phyloP scores from a whole-genome alignment of 2,113 vertebrate species.

The Poeciliopsis prolifica region DNA sequence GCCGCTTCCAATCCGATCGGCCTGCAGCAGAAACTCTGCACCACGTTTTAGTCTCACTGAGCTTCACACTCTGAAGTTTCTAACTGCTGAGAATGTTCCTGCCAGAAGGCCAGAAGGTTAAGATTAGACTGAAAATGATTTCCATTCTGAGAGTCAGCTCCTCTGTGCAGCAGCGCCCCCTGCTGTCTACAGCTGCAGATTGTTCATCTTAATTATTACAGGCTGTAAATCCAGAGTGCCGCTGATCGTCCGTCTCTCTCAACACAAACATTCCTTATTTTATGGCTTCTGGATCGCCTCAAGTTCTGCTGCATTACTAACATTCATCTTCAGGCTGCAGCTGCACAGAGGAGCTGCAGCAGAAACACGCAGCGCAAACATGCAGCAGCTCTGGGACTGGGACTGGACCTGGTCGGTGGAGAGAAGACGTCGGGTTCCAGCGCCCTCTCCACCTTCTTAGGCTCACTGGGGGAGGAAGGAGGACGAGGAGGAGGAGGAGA shows the following conservation, averaged over 20 bases:
- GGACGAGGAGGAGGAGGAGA: not conserved
- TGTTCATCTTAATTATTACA: not conserved
- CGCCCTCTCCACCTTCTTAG: conserved; percentile 74
- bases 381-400: conserved; percentile 45
- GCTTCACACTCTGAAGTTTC: no score
- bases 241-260: no score
- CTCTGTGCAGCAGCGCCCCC: conserved; percentile 2
- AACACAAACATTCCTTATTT: not conserved
- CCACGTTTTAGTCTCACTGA: no score
- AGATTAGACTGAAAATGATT: not conserved
- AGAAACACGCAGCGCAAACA: conserved; percentile 37
- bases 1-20: not conserved
- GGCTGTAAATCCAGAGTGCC: not conserved
- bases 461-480: conserved; percentile 65
- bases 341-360: not conserved
- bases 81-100: no score
- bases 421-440: conserved; percentile 81
- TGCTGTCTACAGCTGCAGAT: not conserved
- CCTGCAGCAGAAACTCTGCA: not conserved
- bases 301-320: not conserved
- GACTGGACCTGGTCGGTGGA: conserved; percentile 75
- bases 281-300: not conserved
- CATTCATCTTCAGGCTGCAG: not conserved
- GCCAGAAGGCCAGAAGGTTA: not conserved
- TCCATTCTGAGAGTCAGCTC: no score